These are phyloP conservation scores for Horisme vitalbata DNA, from an alignment of 2,888 invertebrate genomes.

Conservation along the genomic window DNA sequence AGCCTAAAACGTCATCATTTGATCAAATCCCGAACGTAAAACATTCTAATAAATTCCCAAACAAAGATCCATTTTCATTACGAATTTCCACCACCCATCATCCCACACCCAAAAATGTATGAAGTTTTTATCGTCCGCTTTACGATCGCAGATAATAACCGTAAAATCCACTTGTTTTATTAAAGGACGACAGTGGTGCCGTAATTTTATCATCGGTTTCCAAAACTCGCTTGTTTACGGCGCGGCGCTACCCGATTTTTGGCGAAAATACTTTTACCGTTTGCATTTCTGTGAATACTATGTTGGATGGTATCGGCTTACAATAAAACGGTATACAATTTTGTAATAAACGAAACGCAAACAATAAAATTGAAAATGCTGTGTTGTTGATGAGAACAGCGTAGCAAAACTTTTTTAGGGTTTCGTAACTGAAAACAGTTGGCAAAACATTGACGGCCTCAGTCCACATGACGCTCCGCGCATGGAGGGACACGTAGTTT, in stretches of 20 bases:
- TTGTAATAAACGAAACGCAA: neutral
- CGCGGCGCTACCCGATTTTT: conserved; percentile 15
- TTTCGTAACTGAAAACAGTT: no score
- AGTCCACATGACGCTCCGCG: no score
- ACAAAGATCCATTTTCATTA: conserved; percentile 5
- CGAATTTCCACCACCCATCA: conserved; percentile 16
- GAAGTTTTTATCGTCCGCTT: conserved; percentile 45
- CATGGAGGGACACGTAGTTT: no score
- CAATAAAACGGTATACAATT: conserved; percentile 12
- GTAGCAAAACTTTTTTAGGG: no score
- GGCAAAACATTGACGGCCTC: no score
- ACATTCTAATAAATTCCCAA: conserved; percentile 11
- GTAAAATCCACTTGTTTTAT: conserved; percentile 42
- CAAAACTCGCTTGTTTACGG: conserved; percentile 16
- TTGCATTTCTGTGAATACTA: conserved; percentile 5
- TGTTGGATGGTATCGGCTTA: conserved; percentile 9
- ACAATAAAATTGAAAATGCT: neutral
- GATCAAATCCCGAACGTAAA: no score
- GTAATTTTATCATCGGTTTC: conserved; percentile 30
- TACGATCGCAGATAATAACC: conserved; percentile 39
- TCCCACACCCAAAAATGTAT: conserved; percentile 32
- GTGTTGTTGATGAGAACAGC: no score
- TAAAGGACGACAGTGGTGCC: conserved; percentile 23
- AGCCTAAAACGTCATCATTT: no score
- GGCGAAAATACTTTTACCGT: conserved; percentile 14